Evolutionary conservation across 2,797 vertebrate genomes (phyloP), one percentile per base, ranked within the genome.

Genomic region (Fistularia commersonii): DNA sequence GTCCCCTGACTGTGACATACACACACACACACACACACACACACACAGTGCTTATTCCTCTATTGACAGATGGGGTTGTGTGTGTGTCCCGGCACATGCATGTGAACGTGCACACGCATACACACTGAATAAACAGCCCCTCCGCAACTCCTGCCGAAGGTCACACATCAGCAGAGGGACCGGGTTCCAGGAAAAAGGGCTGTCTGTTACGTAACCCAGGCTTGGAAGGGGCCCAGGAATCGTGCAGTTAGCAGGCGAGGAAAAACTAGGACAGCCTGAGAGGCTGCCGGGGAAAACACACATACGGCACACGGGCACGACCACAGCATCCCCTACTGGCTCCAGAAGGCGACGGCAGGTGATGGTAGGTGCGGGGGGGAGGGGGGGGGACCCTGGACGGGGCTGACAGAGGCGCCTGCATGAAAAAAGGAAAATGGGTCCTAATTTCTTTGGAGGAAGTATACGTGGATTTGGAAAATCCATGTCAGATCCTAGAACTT

Each of bases 121-220:
- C 34, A 35, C 49, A 34, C 42, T 86, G 90, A 79, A 90, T 91
- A 92, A 96, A 94, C 92, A 92, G 88, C 89, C 85, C 86, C 74
- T 54, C 74, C 55, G 69, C 86, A 87, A 91, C 93, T 90, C 87
- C 89, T 54, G 88, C 88, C 94, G 93, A 98, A 99, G 95, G 95
- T 98, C 95, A 95, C 91, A 93, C 93, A 94, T 88, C 93, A 92
- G 93, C 81, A 69, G 88, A 67, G 63, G 56, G 80, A 76, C 77
- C 79, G 80, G 73, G 93, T 96, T 98, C 94, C 95, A 97, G 93
- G 93, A 80, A 87, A 90, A 90, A 79, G 85, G 82, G 87, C 68
- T 60, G 83, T 75, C 58, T 90, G 88, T 98, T 98, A 98, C 96
- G 95, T 95, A 98, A 98, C 90, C 84, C 81, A 77, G 84, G 65